Evolutionary conservation across 2,888 invertebrate species (phyloP), one percentile per base, ranked within the genome.

Genomic region (Ochlodes sylvanus): DNA sequence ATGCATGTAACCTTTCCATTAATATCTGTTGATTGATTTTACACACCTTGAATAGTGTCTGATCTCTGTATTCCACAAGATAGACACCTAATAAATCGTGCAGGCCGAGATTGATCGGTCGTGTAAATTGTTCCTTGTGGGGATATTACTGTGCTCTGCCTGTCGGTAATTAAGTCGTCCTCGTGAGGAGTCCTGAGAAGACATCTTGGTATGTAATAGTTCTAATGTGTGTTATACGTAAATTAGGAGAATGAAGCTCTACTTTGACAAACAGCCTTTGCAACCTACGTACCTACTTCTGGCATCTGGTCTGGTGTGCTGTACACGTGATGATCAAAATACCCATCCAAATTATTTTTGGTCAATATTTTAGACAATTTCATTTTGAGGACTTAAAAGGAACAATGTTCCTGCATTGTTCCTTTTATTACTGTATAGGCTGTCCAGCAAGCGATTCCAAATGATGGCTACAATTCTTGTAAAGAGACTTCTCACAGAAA

Each of bases 81-180:
- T 54, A 52, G 66, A 60, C 32, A 38, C 32, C 42, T 44, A 55
- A 60, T 44, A 60, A 55, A 57, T 21, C 47, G 21, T 4, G 42
- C 55, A 54, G 62, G 19, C 42, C 10, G 61, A 61, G 66, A 67
- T 67, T 67, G 67, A 67, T 67, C 55, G 61, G 55, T 38, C 47
- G 66, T 19, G 54, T 32, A n/a, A 21, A 38, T 41, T 3, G 50
- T 14, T 38, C 50, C 64, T 38, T 4, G 6, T 44, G 34, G 66
- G 58, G 32, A 27, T 60, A 61, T 67, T 67, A 34, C 34, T 47
- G 47, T 55, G 61, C 55, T 61, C 44, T 52, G 50, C 54, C 42
- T 15, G 32, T 57, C 38, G 32, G 55, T 42, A 67, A 67, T 61
- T 67, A 55, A 61, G 61, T 67, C 42, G 32, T 32, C 14, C 38